Conservation (phyloP, 1,140 invertebrate genomes). For the Drosophila lowei region DNA sequence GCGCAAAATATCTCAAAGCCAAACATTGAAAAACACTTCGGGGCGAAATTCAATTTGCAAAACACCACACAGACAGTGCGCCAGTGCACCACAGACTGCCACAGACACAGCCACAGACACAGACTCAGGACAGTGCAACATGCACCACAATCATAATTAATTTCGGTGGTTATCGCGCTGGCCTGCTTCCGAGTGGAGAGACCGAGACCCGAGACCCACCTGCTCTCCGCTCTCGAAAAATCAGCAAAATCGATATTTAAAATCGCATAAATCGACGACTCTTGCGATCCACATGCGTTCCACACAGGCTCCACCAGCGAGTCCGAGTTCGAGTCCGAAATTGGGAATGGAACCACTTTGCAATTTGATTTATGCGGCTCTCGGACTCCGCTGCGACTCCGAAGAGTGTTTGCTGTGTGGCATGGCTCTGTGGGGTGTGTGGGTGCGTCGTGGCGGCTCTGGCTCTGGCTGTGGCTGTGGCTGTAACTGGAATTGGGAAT, state of each 20-base stretch:
- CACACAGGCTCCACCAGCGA: slow-evolving; percentile 28
- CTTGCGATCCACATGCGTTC: slow-evolving; percentile 53
- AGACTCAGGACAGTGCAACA: slow-evolving; percentile 1
- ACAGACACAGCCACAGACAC: no score
- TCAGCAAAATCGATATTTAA: slow-evolving; percentile 82
- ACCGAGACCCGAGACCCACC: slow-evolving; percentile 15
- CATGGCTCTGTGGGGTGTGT: slow-evolving; percentile 53
- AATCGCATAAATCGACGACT: slow-evolving; percentile 74
- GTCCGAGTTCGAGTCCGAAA: slow-evolving; percentile 2
- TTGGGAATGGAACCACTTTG: slow-evolving; percentile 58
- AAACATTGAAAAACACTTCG: slow-evolving; percentile 81
- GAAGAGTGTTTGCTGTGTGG: slow-evolving; percentile 11
- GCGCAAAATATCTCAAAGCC: slow-evolving; percentile 74
- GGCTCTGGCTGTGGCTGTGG: background rate
- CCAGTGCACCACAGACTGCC: slow-evolving; percentile 9
- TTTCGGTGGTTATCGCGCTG: slow-evolving; percentile 64
- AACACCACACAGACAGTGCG: background rate
- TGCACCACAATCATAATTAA: slow-evolving; percentile 75
- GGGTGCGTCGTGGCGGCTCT: slow-evolving; percentile 54
- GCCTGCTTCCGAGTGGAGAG: slow-evolving; percentile 43
- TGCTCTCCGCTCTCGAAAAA: slow-evolving; percentile 46
- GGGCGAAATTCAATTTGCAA: slow-evolving; percentile 69
- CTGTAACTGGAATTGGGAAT: slow-evolving; percentile 62
- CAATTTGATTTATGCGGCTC: slow-evolving; percentile 73
- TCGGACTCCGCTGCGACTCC: slow-evolving; percentile 39